Evolutionary conservation across 2,113 vertebrate genomes (phyloP).

Genomic region (Ancistrus triradiatus): DNA sequence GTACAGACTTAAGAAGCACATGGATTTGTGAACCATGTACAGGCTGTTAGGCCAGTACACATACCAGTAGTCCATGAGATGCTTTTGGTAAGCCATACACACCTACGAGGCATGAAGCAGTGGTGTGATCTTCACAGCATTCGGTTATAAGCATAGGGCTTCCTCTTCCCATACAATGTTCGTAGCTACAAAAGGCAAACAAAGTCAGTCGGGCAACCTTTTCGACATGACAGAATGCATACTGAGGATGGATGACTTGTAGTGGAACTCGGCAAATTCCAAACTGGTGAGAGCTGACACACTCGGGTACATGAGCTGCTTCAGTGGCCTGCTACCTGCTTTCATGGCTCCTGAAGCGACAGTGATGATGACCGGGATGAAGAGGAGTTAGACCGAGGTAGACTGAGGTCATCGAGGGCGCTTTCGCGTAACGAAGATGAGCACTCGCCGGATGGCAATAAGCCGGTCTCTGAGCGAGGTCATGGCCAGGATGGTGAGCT

Average conservation of each 20-base stretch:
- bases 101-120: constrained; percentile 31
- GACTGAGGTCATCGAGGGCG: constrained; percentile 72
- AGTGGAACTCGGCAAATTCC: not conserved
- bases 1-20: not conserved
- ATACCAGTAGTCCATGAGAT: constrained; percentile 19
- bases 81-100: constrained; percentile 28
- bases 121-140: constrained; percentile 17
- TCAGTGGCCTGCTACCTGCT: constrained; percentile 23
- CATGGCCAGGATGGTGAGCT: constrained; percentile 86
- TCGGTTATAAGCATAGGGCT: constrained; percentile 20
- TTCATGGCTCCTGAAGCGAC: constrained; percentile 12
- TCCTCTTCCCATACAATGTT: not conserved
- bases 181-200: constrained; percentile 3
- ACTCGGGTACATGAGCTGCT: constrained; percentile 14
- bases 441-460: constrained; percentile 77
- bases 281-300: not conserved
- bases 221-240: not conserved
- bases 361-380: not conserved
- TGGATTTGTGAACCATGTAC: not conserved
- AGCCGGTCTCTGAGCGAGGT: constrained; percentile 85
- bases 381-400: too few relatives aligned
- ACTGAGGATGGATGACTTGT: not conserved
- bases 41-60: constrained; percentile 3
- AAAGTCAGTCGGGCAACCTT: not conserved
- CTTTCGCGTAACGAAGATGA: constrained; percentile 85